Conservation (phyloP, 2,113 vertebrate species). For the Zapus hudsonius region DNA sequence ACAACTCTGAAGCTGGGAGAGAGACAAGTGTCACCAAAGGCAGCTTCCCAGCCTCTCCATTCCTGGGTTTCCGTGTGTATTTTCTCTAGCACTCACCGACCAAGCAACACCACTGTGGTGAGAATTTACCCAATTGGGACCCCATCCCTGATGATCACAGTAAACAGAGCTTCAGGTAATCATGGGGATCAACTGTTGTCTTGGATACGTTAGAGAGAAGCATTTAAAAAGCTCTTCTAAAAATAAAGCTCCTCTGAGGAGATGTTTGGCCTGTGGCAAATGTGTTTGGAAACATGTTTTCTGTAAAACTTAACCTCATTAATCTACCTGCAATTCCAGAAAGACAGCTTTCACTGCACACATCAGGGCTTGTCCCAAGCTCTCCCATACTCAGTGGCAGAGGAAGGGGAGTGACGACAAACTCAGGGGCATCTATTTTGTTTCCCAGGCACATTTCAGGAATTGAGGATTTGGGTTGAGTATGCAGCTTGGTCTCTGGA, state of each 20-base stretch:
- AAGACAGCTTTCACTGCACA: conserved; percentile 69
- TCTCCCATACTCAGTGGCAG: conserved; percentile 44
- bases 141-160: neutral
- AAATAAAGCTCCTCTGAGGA: conserved; percentile 63
- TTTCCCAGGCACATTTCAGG: neutral
- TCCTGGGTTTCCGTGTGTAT: neutral
- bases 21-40: neutral
- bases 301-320: conserved; percentile 75
- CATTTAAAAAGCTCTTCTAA: conserved; percentile 66
- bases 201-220: conserved; percentile 41
- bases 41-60: neutral
- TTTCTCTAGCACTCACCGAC: neutral
- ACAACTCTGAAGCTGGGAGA: neutral
- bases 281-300: conserved; percentile 77
- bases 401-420: neutral
- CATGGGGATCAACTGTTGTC: conserved; percentile 41
- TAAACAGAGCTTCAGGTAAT: conserved; percentile 22
- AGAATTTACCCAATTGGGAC: neutral
- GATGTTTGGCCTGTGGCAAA: conserved; percentile 77
- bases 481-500: neutral
- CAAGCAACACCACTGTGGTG: rapidly evolving
- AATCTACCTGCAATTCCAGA: conserved; percentile 79
- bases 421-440: neutral
- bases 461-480: neutral
- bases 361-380: conserved; percentile 75